These are phyloP conservation scores for Morpho deidamia DNA, from an alignment of 2,888 invertebrate species.

Conservation along the genomic window DNA sequence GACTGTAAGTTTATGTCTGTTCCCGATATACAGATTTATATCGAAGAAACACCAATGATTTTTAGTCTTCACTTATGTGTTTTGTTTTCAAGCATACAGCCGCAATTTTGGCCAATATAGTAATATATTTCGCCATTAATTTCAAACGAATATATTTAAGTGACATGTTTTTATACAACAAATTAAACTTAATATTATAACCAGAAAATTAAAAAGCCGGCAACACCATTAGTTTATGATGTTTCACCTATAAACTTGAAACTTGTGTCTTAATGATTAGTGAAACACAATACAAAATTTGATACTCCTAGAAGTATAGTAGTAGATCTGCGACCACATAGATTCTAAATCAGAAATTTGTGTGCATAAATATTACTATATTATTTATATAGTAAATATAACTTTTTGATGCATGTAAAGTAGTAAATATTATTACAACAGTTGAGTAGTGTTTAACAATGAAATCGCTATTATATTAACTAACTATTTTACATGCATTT, in stretches of 20 bases:
- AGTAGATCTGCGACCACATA: neutral
- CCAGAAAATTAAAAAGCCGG: constrained; percentile 49
- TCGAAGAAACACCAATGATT: constrained; percentile 65
- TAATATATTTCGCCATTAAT: constrained; percentile 43
- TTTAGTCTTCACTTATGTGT: constrained; percentile 41
- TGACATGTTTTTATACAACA: constrained; percentile 56
- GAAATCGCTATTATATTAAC: neutral
- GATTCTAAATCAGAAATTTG: neutral
- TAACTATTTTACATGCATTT: constrained; percentile 3
- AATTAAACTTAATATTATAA: constrained; percentile 45
- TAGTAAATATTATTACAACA: neutral
- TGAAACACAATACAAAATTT: constrained; percentile 1
- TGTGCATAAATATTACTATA: neutral
- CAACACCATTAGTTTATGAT: constrained; percentile 40
- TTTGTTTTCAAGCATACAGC: constrained; percentile 42
- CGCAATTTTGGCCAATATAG: constrained; percentile 66
- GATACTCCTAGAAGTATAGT: constrained; percentile 4
- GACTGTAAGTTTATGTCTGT: constrained; percentile 69
- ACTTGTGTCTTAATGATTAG: constrained; percentile 12
- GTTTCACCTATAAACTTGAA: constrained; percentile 35
- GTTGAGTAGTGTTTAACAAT: neutral
- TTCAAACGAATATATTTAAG: constrained; percentile 38
- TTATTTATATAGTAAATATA: neutral
- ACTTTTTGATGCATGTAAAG: neutral
- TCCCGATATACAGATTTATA: constrained; percentile 60